Conservation (phyloP, 1,140 invertebrate species). For the Drosophila insularis region DNA sequence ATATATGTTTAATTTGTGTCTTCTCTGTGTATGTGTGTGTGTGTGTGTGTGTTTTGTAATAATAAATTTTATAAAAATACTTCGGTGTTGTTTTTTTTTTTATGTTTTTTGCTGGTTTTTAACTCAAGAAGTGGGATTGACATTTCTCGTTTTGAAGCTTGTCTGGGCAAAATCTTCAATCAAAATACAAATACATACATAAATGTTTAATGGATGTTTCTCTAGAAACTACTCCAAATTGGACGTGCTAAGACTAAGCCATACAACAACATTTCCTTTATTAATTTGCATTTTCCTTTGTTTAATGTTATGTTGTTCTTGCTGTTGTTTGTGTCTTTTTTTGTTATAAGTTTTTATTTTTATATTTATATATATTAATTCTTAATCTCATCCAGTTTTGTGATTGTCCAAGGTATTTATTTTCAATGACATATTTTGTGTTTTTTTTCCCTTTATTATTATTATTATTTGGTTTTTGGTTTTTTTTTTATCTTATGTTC, state of each 20-base stretch:
- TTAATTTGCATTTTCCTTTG: background rate
- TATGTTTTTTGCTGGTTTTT: constrained; percentile 29
- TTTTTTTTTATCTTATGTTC: constrained; percentile 20
- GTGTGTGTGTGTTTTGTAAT: constrained; percentile 39
- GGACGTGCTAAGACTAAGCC: constrained; percentile 56
- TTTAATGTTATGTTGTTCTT: background rate
- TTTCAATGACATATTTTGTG: constrained; percentile 9
- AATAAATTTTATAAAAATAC: constrained; percentile 71
- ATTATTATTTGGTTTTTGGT: constrained; percentile 26
- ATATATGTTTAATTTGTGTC: constrained; percentile 28
- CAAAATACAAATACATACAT: constrained; percentile 28
- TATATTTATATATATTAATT: constrained; percentile 43
- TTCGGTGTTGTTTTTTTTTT: constrained; percentile 6
- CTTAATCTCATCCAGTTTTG: constrained; percentile 47
- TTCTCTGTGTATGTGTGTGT: constrained; percentile 2
- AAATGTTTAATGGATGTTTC: constrained; percentile 33
- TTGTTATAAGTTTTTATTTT: constrained; percentile 14
- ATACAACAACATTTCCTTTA: constrained; percentile 31
- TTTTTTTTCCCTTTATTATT: constrained; percentile 9
- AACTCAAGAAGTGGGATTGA: constrained; percentile 58
- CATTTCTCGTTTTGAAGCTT: constrained; percentile 50
- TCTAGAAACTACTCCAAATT: constrained; percentile 22
- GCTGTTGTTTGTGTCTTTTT: constrained; percentile 14
- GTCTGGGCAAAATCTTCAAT: constrained; percentile 41
- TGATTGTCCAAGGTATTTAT: constrained; percentile 70